Conservation (phyloP, 2,113 vertebrate genomes). For the Anseranas semipalmata region DNA sequence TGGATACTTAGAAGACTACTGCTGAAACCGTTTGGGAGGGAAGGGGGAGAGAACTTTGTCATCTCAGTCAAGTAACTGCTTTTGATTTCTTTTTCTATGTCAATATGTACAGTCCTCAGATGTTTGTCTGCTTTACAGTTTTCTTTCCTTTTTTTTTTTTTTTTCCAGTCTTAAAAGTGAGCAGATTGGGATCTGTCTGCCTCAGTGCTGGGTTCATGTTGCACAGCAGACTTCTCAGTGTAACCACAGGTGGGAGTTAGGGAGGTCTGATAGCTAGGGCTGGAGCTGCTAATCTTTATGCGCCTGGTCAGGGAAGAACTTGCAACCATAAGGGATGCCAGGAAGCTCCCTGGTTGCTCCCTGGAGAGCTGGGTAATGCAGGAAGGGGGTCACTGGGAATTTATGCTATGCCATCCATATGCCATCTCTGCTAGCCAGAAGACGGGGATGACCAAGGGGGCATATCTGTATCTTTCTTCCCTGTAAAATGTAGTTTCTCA, state of each 20-base stretch:
- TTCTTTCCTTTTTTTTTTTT: neutral
- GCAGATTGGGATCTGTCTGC: neutral
- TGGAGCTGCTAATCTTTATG: neutral
- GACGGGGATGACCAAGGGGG: neutral
- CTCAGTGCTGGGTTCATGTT: neutral
- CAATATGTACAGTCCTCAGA: neutral
- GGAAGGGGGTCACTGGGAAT: fast-evolving
- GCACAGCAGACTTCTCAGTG: neutral
- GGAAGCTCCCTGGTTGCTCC: neutral
- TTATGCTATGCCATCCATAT: neutral
- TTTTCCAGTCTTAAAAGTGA: neutral
- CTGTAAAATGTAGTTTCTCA: neutral
- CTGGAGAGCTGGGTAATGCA: fast-evolving
- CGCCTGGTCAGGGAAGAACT: neutral
- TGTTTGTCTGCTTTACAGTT: neutral
- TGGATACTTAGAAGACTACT: neutral
- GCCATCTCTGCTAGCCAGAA: neutral
- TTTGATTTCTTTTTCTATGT: neutral
- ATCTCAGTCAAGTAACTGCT: neutral
- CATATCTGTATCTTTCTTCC: neutral
- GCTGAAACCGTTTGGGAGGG: neutral
- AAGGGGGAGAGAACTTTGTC: neutral
- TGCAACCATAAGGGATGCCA: fast-evolving
- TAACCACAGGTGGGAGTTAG: no score
- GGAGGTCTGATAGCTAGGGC: neutral